These are phyloP conservation scores for Bubo bubo DNA, from an alignment of 2,113 vertebrate species.

Conservation along the genomic window DNA sequence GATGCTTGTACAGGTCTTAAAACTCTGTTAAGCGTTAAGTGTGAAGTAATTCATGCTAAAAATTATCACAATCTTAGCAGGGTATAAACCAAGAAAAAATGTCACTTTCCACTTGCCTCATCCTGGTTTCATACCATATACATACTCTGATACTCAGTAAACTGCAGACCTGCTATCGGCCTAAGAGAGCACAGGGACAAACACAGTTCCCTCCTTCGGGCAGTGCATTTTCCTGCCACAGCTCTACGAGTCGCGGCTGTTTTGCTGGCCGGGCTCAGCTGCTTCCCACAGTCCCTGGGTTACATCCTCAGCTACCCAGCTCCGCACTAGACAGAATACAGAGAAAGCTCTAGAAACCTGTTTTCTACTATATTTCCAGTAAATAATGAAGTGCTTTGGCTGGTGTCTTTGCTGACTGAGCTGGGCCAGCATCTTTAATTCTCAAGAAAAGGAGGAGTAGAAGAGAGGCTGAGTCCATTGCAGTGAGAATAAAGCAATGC, in stretches of 20 bases:
- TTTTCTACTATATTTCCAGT: neutral
- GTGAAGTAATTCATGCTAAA: neutral
- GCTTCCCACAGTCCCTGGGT: neutral
- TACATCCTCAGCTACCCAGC: neutral
- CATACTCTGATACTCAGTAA: neutral
- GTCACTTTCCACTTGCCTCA: neutral
- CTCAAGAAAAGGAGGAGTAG: neutral
- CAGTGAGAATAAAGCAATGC: neutral
- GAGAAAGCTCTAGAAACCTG: neutral
- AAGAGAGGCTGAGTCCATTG: neutral
- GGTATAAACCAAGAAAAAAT: neutral
- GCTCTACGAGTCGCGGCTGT: fast-evolving
- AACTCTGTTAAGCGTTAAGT: neutral
- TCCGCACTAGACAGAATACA: neutral
- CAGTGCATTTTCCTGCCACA: neutral
- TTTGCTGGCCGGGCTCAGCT: neutral
- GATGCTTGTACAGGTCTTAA: neutral
- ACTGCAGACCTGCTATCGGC: neutral
- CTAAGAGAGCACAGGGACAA: neutral
- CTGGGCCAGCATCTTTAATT: neutral
- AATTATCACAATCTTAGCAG: neutral
- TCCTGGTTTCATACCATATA: neutral
- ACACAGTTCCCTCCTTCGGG: neutral
- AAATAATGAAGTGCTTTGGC: neutral
- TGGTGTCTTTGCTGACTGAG: neutral